phyloP scores from a whole-genome alignment of 2,113 vertebrate species.

The Sardina pilchardus region DNA sequence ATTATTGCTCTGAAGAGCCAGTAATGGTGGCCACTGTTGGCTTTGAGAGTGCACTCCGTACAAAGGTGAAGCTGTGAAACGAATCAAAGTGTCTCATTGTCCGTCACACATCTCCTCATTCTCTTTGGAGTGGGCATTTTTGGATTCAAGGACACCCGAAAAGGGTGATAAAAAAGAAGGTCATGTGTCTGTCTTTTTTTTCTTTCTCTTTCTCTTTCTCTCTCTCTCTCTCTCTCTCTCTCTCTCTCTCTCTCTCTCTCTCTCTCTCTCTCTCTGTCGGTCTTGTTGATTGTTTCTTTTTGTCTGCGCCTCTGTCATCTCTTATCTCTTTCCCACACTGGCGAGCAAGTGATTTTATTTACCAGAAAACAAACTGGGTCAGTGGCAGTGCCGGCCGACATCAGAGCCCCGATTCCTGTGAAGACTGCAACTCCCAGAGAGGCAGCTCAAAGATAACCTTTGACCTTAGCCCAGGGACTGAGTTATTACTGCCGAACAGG shows the following conservation, averaged over 20 bases:
- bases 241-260: neutral
- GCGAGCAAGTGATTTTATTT: slow-evolving; percentile 24
- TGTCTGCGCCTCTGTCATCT: neutral
- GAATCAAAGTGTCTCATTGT: neutral
- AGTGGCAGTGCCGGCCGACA: slow-evolving; percentile 15
- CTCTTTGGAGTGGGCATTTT: neutral
- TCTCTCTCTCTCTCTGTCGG: neutral
- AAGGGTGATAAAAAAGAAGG: slow-evolving; percentile 19
- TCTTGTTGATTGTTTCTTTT: neutral
- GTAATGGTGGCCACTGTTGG: neutral
- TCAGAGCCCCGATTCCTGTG: slow-evolving; percentile 26
- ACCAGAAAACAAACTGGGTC: slow-evolving; percentile 36
- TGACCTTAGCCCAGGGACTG: slow-evolving; percentile 23
- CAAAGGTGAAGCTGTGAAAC: neutral
- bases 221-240: neutral
- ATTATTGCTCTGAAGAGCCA: neutral
- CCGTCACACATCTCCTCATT: neutral
- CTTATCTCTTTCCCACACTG: slow-evolving; percentile 25
- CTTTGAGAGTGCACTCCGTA: neutral
- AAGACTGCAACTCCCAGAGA: slow-evolving; percentile 22
- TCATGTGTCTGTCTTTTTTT: slow-evolving; percentile 1
- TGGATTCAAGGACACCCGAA: slow-evolving; percentile 20
- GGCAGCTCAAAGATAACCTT: slow-evolving; percentile 24
- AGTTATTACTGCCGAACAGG: slow-evolving; percentile 29
- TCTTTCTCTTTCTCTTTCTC: neutral